phyloP scores from a whole-genome alignment of 2,888 invertebrate genomes.

The Agonopterix heracliana region DNA sequence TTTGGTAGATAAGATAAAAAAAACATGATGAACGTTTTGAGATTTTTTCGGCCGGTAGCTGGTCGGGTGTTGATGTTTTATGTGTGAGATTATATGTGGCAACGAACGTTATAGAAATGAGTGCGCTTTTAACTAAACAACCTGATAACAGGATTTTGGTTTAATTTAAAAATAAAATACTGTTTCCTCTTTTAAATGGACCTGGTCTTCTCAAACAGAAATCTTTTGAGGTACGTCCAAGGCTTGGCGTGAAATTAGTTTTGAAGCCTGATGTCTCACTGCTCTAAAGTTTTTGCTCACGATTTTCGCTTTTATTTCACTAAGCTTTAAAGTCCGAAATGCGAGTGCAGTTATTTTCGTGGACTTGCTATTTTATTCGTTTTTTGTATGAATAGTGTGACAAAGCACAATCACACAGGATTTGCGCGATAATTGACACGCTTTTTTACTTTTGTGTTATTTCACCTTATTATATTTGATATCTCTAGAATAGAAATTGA shows the following conservation, averaged over 20 bases:
- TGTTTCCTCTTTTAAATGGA: conserved; percentile 66
- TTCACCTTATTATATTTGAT: conserved; percentile 5
- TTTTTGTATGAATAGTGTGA: conserved; percentile 30
- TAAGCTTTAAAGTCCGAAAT: conserved; percentile 40
- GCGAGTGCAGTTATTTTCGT: conserved; percentile 28
- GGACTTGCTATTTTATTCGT: conserved; percentile 18
- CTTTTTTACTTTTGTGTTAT: conserved; percentile 12
- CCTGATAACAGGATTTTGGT: conserved; percentile 11
- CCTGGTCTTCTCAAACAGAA: conserved; percentile 68
- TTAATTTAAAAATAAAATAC: conserved; percentile 40
- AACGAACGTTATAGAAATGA: no score
- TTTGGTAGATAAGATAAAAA: no score
- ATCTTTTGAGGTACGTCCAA: conserved; percentile 71
- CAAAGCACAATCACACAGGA: conserved; percentile 33
- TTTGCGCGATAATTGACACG: conserved; percentile 26
- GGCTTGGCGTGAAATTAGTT: conserved; percentile 50
- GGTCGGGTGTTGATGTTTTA: no score
- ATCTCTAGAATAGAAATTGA: not conserved
- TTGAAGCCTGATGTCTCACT: conserved; percentile 37
- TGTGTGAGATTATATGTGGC: no score
- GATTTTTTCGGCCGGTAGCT: no score
- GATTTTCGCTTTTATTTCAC: conserved; percentile 53
- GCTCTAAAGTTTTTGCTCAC: conserved; percentile 46
- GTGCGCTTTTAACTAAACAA: not conserved
- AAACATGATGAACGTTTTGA: no score